Conservation (phyloP, 2,797 vertebrate species). For the Phalanger gymnotis region DNA sequence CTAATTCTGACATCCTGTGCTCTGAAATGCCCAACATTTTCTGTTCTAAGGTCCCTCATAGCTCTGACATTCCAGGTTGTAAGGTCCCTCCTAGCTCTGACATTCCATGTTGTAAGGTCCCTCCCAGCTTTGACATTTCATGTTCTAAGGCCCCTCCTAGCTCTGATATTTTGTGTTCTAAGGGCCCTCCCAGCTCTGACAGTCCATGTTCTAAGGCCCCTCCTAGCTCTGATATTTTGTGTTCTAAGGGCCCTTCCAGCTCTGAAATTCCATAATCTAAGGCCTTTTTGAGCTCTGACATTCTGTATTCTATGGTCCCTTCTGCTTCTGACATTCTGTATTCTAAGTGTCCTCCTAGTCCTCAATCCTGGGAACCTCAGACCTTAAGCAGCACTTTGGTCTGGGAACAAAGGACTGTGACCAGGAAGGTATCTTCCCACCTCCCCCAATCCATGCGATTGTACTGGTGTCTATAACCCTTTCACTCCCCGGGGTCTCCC, state of each 20-base stretch:
- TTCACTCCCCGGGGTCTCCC: background rate
- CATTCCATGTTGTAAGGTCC: background rate
- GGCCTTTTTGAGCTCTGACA: background rate
- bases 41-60: background rate
- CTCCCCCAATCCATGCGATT: background rate
- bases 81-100: background rate
- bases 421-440: background rate
- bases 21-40: background rate
- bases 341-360: background rate
- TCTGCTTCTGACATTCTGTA: background rate
- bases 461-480: background rate
- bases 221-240: no score
- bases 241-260: background rate
- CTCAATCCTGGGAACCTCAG: background rate
- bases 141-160: no score
- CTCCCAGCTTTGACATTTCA: background rate
- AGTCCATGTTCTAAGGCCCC: background rate
- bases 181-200: no score
- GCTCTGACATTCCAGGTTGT: no score
- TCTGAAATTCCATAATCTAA: background rate
- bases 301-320: background rate
- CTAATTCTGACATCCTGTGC: background rate
- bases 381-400: background rate
- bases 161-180: no score
- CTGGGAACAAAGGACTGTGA: background rate